A percentile compares a stretch with the other conserved stretches of the same genome.
phyloP scores from a whole-genome alignment of 2,113 vertebrate genomes.

The Corydoras sp. region DNA sequence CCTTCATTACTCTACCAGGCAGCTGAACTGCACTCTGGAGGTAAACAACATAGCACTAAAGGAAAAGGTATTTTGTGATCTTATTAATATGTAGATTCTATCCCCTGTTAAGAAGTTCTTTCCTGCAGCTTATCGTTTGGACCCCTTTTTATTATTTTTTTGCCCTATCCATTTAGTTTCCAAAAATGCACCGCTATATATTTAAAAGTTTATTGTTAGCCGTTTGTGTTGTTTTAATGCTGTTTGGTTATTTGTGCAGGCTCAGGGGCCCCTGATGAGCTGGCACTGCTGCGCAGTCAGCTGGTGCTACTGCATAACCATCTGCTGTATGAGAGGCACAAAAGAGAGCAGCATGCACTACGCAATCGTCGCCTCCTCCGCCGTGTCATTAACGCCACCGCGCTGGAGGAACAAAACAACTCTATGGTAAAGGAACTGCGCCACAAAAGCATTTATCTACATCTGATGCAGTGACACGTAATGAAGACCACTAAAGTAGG shows the following conservation, averaged over 20 bases:
- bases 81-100: constrained; percentile 7
- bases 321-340: constrained; percentile 87
- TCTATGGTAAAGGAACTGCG: constrained; percentile 77
- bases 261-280: constrained; percentile 67
- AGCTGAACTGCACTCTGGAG: constrained; percentile 86
- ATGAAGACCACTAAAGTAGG: too few species aligned
- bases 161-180: too few species aligned
- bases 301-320: constrained; percentile 85
- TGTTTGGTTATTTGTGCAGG: neutral
- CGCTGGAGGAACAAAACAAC: constrained; percentile 83
- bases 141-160: neutral
- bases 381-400: constrained; percentile 77
- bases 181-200: too few species aligned
- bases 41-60: constrained; percentile 75
- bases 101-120: neutral
- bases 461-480: too few species aligned
- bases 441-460: neutral
- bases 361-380: constrained; percentile 87
- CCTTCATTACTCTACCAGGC: constrained; percentile 74
- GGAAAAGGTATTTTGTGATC: constrained; percentile 58
- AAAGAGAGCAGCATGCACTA: constrained; percentile 88
- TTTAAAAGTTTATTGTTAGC: neutral
- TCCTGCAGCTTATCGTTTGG: neutral
- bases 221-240: neutral
- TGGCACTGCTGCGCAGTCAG: constrained; percentile 79